phyloP scores from a whole-genome alignment of 2,888 invertebrate genomes.

The Taphrorychus bicolor region DNA sequence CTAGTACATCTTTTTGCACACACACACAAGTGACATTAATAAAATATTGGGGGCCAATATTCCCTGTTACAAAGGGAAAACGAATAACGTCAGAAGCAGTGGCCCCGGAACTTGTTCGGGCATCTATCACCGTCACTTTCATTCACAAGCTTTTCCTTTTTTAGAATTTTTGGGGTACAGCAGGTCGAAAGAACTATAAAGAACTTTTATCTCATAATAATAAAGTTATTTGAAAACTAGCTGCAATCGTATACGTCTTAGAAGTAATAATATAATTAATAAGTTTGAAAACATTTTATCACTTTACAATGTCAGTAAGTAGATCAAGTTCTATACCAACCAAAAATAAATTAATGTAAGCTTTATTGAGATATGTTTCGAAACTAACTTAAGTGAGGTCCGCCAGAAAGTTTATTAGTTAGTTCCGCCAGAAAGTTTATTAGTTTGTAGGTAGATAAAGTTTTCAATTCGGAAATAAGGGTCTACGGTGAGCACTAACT shows the following conservation, averaged over 20 bases:
- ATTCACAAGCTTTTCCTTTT: conserved; percentile 21
- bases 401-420: too few species aligned
- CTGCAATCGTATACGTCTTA: too few species aligned
- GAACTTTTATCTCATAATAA: background rate
- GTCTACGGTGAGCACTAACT: background rate
- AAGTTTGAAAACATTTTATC: too few species aligned
- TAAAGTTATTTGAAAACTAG: too few species aligned
- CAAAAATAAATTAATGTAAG: too few species aligned
- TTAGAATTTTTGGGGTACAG: background rate
- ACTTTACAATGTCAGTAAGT: too few species aligned
- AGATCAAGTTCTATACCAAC: too few species aligned
- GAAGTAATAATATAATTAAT: too few species aligned
- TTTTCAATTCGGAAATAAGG: background rate
- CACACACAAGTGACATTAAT: background rate
- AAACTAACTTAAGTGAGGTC: too few species aligned
- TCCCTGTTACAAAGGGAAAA: conserved; percentile 15
- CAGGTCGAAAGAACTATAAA: background rate
- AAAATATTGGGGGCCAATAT: conserved; percentile 4
- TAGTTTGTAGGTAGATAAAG: background rate
- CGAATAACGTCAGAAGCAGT: conserved; percentile 23
- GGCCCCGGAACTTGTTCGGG: conserved; percentile 15
- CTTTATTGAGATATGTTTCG: too few species aligned
- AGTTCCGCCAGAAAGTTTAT: background rate
- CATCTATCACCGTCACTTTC: conserved; percentile 35
- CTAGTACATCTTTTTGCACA: background rate